Percentiles rank a stretch among this genome's conserved stretches.
phyloP scores from a whole-genome alignment of 2,888 invertebrate genomes.

The Drosophila mayaguana region DNA sequence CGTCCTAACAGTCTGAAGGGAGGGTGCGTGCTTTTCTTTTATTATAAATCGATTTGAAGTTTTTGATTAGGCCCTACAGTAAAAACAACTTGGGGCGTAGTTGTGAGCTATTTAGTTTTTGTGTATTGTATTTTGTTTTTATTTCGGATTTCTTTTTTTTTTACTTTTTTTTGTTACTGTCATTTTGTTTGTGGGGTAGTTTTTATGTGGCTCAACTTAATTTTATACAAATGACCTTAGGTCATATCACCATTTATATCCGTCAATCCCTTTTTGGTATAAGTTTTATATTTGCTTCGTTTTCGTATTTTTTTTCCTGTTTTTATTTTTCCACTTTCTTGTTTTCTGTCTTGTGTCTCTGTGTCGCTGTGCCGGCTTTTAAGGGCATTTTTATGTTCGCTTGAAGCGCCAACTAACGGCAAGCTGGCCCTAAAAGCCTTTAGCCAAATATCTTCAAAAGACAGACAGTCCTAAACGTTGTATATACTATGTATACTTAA shows the following conservation, averaged over 20 bases:
- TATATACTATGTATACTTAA: conserved; percentile 36
- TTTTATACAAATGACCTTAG: conserved; percentile 80
- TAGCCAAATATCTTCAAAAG: conserved; percentile 78
- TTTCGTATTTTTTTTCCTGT: conserved; percentile 28
- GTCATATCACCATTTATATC: conserved; percentile 82
- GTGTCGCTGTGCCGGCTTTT: conserved; percentile 65
- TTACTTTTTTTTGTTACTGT: conserved; percentile 45
- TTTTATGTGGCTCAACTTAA: conserved; percentile 81
- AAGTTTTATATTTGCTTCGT: conserved; percentile 77
- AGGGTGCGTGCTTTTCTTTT: conserved; percentile 38
- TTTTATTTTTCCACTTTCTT: conserved; percentile 32
- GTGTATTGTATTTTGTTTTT: conserved; percentile 23
- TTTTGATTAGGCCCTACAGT: conserved; percentile 70
- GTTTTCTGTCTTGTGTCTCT: conserved; percentile 47
- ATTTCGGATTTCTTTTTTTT: conserved; percentile 21
- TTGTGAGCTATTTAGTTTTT: conserved; percentile 56
- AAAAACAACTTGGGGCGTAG: conserved; percentile 55
- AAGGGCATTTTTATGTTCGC: conserved; percentile 79
- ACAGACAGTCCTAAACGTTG: conserved; percentile 56
- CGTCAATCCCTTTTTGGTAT: conserved; percentile 80
- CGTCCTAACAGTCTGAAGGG: neutral
- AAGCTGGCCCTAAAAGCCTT: conserved; percentile 77
- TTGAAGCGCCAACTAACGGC: conserved; percentile 78
- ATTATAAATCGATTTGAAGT: conserved; percentile 79
- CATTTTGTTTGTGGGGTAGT: conserved; percentile 58